Evolutionary conservation across 2,888 invertebrate genomes (phyloP).

Genomic region (Phlogophora meticulosa): DNA sequence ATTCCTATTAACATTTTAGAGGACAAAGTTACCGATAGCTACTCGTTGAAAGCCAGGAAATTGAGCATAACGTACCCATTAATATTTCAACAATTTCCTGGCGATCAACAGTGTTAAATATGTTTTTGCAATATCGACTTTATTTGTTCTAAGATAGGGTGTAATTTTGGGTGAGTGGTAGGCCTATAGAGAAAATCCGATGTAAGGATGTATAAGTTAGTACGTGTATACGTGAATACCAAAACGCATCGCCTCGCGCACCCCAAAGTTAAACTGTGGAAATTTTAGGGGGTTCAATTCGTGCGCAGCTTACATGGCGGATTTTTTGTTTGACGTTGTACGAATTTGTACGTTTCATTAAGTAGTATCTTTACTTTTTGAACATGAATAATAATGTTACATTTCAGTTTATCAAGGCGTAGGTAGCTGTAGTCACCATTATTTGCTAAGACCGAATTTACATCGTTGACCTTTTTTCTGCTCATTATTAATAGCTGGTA

Average conservation of each 20-base stretch:
- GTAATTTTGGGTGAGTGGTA: conserved; percentile 52
- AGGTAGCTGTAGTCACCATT: no score
- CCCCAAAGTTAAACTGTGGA: conserved; percentile 85
- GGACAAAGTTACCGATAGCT: conserved; percentile 85
- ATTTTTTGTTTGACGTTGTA: conserved; percentile 20
- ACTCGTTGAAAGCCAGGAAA: conserved; percentile 88
- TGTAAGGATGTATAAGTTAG: conserved; percentile 71
- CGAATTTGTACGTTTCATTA: conserved; percentile 23
- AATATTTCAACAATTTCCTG: conserved; percentile 89
- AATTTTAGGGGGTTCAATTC: conserved; percentile 78
- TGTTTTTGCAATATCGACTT: conserved; percentile 58
- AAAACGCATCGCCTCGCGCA: conserved; percentile 81
- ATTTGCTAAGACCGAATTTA: no score
- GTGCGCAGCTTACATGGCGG: conserved; percentile 71
- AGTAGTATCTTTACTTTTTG: neutral
- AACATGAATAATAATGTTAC: no score
- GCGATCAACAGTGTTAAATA: conserved; percentile 77
- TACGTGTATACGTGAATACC: conserved; percentile 73
- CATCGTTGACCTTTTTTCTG: no score
- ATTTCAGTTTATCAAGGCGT: neutral
- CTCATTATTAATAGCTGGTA: no score
- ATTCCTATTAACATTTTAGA: conserved; percentile 76
- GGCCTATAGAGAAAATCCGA: conserved; percentile 70
- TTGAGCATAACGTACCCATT: conserved; percentile 89
- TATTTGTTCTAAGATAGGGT: conserved; percentile 64